Evolutionary conservation across 2,888 invertebrate species (phyloP).

Genomic region (Phanerotoma sp.): DNA sequence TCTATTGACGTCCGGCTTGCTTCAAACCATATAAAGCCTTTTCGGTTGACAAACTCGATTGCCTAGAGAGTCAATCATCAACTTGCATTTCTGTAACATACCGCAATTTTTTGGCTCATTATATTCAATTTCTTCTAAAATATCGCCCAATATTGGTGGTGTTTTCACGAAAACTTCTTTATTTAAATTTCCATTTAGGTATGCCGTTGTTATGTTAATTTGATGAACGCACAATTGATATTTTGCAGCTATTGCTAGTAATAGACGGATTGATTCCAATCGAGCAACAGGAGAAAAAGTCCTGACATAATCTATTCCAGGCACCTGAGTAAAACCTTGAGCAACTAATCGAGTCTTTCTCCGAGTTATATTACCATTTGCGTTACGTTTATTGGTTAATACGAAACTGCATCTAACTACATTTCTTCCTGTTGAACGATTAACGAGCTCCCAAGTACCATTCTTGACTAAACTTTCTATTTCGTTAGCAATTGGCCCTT

Average conservation of each 20-base stretch:
- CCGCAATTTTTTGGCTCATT: neutral
- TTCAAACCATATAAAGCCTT: slow-evolving; percentile 8
- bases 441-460: slow-evolving; percentile 34
- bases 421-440: slow-evolving; percentile 19
- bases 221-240: slow-evolving; percentile 32
- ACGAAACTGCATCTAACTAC: slow-evolving; percentile 27
- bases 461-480: slow-evolving; percentile 31
- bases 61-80: neutral
- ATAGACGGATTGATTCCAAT: slow-evolving; percentile 30
- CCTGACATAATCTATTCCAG: slow-evolving; percentile 31
- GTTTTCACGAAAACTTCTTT: slow-evolving; percentile 33
- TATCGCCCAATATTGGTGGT: slow-evolving; percentile 1
- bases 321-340: slow-evolving; percentile 30
- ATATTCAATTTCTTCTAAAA: slow-evolving; percentile 5
- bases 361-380: slow-evolving; percentile 27
- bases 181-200: slow-evolving; percentile 34
- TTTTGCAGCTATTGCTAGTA: slow-evolving; percentile 32
- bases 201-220: slow-evolving; percentile 36
- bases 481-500: slow-evolving; percentile 31
- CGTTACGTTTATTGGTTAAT: slow-evolving; percentile 28
- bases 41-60: slow-evolving; percentile 1
- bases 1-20: slow-evolving; percentile 5
- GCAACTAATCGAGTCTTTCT: slow-evolving; percentile 34
- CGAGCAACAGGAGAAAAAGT: slow-evolving; percentile 34
- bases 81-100: neutral